phyloP scores from a whole-genome alignment of 2,888 invertebrate species.

The Neocrepidodera transversa region DNA sequence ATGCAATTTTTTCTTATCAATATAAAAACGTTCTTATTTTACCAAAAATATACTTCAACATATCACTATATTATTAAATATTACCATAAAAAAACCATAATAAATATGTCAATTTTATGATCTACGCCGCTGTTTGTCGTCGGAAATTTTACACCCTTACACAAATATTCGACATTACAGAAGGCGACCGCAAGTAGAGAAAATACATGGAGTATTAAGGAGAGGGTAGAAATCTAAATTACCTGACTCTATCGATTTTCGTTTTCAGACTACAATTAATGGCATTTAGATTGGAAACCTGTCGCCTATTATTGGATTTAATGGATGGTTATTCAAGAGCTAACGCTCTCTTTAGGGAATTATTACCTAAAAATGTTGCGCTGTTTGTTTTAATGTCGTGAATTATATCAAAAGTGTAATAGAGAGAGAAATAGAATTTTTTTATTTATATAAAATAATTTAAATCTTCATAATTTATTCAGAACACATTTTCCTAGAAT shows the following conservation, averaged over 20 bases:
- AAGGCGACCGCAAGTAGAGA: conserved; percentile 30
- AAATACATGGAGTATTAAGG: conserved; percentile 31
- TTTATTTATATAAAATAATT: too few species aligned
- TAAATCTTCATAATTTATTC: too few species aligned
- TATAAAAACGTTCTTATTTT: too few species aligned
- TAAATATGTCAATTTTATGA: neutral
- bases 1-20: too few species aligned
- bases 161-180: conserved; percentile 38
- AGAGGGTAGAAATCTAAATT: conserved; percentile 21
- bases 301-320: conserved; percentile 22
- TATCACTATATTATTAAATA: too few species aligned
- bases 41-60: too few species aligned
- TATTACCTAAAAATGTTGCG: conserved; percentile 8
- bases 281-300: conserved; percentile 27
- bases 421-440: too few species aligned
- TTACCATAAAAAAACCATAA: too few species aligned
- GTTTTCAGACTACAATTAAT: conserved; percentile 25
- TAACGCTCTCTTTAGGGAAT: neutral
- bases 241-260: conserved; percentile 31
- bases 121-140: neutral
- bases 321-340: conserved; percentile 14
- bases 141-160: conserved; percentile 13
- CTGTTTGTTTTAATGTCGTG: neutral
- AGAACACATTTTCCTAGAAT: too few species aligned
- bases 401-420: too few species aligned